Conservation (phyloP, 2,888 invertebrate genomes). For the Himalopsyche anomala region DNA sequence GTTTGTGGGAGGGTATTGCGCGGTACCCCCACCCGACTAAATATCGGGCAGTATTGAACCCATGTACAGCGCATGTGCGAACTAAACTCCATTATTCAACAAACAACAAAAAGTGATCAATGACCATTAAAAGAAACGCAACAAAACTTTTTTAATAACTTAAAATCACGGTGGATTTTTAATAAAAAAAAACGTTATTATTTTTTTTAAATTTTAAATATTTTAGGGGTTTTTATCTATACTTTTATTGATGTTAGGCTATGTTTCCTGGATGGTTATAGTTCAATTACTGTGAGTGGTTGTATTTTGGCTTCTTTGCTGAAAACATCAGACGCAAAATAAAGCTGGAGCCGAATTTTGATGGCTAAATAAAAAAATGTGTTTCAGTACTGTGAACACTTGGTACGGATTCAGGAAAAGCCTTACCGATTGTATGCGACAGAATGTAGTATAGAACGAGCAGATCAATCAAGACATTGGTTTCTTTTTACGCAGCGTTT, state of each 20-base stretch:
- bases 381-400: conserved; percentile 16
- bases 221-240: not conserved
- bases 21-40: conserved; percentile 46
- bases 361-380: conserved; percentile 36
- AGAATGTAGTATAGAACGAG: not conserved
- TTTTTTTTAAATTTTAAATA: not conserved
- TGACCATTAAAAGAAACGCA: not conserved
- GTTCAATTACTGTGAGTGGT: not conserved
- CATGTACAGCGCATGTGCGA: conserved; percentile 37
- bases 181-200: not conserved
- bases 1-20: conserved; percentile 45
- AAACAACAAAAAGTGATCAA: not conserved
- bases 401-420: conserved; percentile 26
- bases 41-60: conserved; percentile 51
- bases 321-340: conserved; percentile 46
- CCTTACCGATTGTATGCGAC: not conserved
- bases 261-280: not conserved
- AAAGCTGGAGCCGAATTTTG: conserved; percentile 44
- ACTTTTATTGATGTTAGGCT: not conserved
- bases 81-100: conserved; percentile 1
- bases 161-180: too few relatives aligned
- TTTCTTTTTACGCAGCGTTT: not conserved
- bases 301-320: conserved; percentile 13
- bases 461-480: not conserved
- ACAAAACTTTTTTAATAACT: too few relatives aligned